Percentiles rank a stretch among this genome's conserved stretches.
phyloP scores from a whole-genome alignment of 2,888 invertebrate species.

The Melitaea athalia region DNA sequence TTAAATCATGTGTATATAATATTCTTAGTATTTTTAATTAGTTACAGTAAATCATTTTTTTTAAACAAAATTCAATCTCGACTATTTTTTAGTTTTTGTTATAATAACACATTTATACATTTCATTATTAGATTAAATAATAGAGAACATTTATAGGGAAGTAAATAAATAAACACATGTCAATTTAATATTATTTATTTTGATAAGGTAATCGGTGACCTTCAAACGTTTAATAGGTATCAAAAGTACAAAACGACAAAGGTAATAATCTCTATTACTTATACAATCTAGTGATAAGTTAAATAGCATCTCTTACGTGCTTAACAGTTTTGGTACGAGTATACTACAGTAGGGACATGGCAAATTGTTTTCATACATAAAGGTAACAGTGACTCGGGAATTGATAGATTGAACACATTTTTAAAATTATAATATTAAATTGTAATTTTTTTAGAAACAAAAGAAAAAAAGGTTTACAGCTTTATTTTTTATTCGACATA shows the following conservation, averaged over 20 bases:
- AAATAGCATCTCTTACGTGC: conserved; percentile 70
- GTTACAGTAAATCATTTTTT: too few species aligned
- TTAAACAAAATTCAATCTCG: too few species aligned
- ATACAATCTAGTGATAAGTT: conserved; percentile 69
- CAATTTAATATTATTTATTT: conserved; percentile 77
- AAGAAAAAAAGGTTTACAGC: too few species aligned
- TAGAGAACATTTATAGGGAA: background rate
- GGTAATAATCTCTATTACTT: conserved; percentile 72
- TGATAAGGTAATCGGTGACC: conserved; percentile 81
- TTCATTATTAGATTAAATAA: too few species aligned
- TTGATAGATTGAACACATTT: background rate
- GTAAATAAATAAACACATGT: conserved; percentile 40
- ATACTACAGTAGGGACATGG: conserved; percentile 47
- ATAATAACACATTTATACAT: too few species aligned
- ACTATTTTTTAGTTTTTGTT: too few species aligned
- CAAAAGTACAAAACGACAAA: conserved; percentile 79
- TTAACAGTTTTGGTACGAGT: conserved; percentile 67
- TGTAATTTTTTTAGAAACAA: too few species aligned
- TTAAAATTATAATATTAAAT: background rate
- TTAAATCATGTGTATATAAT: too few species aligned
- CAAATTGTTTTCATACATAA: conserved; percentile 47
- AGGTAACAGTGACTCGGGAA: conserved; percentile 55
- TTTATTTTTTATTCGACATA: too few species aligned
- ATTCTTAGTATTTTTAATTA: too few species aligned
- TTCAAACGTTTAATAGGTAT: conserved; percentile 77